Evolutionary conservation across 2,113 vertebrate genomes (phyloP), one percentile per base, ranked within the genome.

Genomic region (Nothoprocta perdicaria): DNA sequence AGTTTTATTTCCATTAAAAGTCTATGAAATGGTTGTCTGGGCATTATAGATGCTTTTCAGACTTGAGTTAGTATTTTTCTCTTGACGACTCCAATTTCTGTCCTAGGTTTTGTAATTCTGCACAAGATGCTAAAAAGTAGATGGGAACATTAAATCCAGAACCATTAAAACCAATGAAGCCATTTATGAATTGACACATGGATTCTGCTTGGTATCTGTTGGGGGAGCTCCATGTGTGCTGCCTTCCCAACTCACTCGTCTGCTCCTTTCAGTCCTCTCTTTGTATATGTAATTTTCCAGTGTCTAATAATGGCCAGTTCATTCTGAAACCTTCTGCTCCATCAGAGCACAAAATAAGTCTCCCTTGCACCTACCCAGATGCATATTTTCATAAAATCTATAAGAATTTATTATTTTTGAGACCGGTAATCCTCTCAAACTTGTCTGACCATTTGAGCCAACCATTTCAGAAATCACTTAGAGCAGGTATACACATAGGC

Each of bases 1-100:
- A 55, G 10, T 48, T 89, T 94, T 55, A 29, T 48, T 6, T 6
- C 12, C 67, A 35, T 82, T 84, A 86, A 71, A 80, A 91, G 26
- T 13, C 26, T 74, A 38, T 77, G 76, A 63, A 95, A 80, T 31
- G 4, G 14, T 41, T 92, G 50, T 38, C 31, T 66, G 26, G 33
- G 41, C 33, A 80, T 80, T 88, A 50, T 12, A 74, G 26, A n/a
- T 89, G 0, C 9, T 91, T 90, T 90, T 66, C 78, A 76, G 73
- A 69, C 26, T 17, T 50, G 38, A 21, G 33, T 46, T 95, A 80
- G 11, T 53, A 12, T 73, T 79, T 63, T 60, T 69, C 22, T 57
- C 31, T 50, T 84, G 52, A 89, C 84, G 74, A 29, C 17, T 72
- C 21, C 12, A 5, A 40, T 75, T 63, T 79, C 2, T 78, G 40